A percentile compares a stretch with the other conserved stretches of the same genome.
These are phyloP conservation scores for Orientallactaga bullata DNA, from an alignment of 2,113 vertebrate species.

Conservation along the genomic window DNA sequence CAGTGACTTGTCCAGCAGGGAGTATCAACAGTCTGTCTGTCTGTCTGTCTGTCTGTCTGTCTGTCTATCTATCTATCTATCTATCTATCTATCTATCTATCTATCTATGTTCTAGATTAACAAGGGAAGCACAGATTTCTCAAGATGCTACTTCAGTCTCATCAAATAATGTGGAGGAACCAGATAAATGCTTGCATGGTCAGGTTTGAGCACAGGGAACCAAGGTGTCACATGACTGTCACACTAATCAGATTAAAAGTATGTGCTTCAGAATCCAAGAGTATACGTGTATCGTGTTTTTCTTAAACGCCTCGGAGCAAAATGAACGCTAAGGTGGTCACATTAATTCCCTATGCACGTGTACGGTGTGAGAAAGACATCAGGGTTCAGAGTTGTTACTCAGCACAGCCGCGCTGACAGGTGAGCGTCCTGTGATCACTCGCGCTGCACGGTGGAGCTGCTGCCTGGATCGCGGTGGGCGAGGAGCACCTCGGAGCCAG, in stretches of 20 bases:
- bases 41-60: too few relatives aligned
- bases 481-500: too few relatives aligned
- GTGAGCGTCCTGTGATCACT: neutral
- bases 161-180: neutral
- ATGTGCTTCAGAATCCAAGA: neutral
- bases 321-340: too few relatives aligned
- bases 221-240: neutral
- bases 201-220: neutral
- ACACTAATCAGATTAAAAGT: neutral
- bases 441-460: neutral
- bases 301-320: neutral
- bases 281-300: neutral
- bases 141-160: too few relatives aligned
- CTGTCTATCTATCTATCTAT: too few relatives aligned
- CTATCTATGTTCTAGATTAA: too few relatives aligned
- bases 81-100: too few relatives aligned
- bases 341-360: neutral
- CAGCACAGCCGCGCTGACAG: too few relatives aligned
- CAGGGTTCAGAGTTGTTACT: too few relatives aligned
- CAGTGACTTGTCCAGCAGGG: neutral
- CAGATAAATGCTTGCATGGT: neutral
- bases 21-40: too few relatives aligned
- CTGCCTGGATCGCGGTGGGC: neutral
- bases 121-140: too few relatives aligned
- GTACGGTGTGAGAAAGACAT: neutral